Percentiles rank a stretch among this genome's conserved stretches.
These are phyloP conservation scores for Tinamus guttatus DNA, from an alignment of 2,113 vertebrate species.

Conservation along the genomic window DNA sequence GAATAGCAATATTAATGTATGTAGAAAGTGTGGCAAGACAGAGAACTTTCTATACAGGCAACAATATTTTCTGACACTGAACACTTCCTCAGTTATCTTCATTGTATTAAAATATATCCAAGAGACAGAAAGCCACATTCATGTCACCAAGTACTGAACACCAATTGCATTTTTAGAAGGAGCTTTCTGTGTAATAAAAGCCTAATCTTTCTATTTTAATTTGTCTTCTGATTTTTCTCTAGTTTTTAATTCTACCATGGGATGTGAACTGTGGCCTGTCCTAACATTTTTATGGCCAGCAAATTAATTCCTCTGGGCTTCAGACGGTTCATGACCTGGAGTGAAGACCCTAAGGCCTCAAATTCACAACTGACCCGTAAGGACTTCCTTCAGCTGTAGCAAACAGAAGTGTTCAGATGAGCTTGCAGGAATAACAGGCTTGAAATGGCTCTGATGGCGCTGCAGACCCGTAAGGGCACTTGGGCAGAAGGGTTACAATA, in stretches of 20 bases:
- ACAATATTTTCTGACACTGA: conserved; percentile 29
- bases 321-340: background rate
- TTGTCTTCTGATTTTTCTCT: background rate
- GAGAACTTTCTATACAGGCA: conserved; percentile 16
- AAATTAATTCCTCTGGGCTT: background rate
- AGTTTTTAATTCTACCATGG: conserved; percentile 17
- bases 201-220: conserved; percentile 4
- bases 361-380: background rate
- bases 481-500: background rate
- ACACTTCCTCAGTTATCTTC: conserved; percentile 36
- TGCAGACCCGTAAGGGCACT: background rate
- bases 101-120: conserved; percentile 25
- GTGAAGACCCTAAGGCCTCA: background rate
- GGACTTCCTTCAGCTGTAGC: background rate
- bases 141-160: conserved; percentile 17
- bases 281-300: background rate
- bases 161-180: conserved; percentile 18
- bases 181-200: conserved; percentile 45
- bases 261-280: background rate
- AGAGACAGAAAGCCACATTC: conserved; percentile 47
- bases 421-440: background rate
- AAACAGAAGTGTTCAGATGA: background rate
- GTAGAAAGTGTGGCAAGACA: conserved; percentile 26
- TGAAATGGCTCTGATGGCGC: background rate
- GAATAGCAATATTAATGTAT: conserved; percentile 12